Evolutionary conservation across 2,113 vertebrate genomes (phyloP), one percentile per base, ranked within the genome.

Genomic region (Corvus hawaiiensis): DNA sequence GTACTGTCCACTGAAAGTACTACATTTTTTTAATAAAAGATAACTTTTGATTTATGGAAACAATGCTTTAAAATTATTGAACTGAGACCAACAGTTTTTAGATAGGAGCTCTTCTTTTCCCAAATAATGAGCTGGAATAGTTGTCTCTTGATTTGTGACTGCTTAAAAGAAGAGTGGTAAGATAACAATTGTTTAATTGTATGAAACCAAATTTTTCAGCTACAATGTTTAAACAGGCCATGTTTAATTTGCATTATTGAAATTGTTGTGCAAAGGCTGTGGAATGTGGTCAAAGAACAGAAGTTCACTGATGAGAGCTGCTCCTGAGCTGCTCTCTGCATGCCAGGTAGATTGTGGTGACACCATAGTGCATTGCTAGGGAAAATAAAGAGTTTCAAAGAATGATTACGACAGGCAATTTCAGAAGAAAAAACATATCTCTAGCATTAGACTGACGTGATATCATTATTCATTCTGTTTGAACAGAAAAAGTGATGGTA

Each of bases 391-490:
- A 32, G 7, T 75, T 62, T 71, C 63, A 51, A 90, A 80, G 51
- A 89, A 54, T 2, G 1, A 87, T 19, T 89, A 18, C 67, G 68
- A 61, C 30, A 73, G 39, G 35, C 20, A 90, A 49, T 91, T 94
- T 79, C 8, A 12, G 23, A 69, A 48, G 39, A 49, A 87, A 68
- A 37, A 95, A 26, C 4, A 68, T 89, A 88, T 83, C 23, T 78
- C 18, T 39, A 62, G 32, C 68, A 35, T 84, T 54, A 87, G 59
- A 63, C 23, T 77, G 46, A 49, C 0, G 24, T 46, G 26, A 63
- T 76, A 77, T 22, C 10, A 76, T 92, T 90, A 51, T 72, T 76
- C 87, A 91, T 94, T 93, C 82, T 81, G 51, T 93, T 83, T 95
- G 75, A 95, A 69, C 9, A 39, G 46, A 62, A 87, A 68, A 93